A percentile compares a stretch with the other conserved stretches of the same genome.
Evolutionary conservation across 2,113 vertebrate genomes (phyloP).

Genomic region (Ptyas mucosa): DNA sequence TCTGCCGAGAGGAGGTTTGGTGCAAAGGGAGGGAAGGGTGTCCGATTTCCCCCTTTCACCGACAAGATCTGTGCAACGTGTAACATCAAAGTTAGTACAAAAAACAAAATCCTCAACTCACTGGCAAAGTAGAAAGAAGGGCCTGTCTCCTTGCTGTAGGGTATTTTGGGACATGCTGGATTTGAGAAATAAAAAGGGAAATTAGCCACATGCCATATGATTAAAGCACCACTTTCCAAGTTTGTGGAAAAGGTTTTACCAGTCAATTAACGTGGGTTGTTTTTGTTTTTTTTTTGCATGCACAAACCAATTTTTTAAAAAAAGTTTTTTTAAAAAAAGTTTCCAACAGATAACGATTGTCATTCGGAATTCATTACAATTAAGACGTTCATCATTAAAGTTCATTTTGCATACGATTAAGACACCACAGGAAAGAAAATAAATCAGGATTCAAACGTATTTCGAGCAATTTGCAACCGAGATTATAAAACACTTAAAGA

Average conservation of each 20-base stretch:
- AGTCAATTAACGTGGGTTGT: slow-evolving; percentile 43
- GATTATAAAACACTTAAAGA: slow-evolving; percentile 7
- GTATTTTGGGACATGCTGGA: slow-evolving; percentile 86
- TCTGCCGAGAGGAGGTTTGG: slow-evolving; percentile 53
- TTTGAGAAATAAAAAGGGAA: slow-evolving; percentile 83
- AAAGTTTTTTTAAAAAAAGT: background rate
- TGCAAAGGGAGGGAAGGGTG: slow-evolving; percentile 64
- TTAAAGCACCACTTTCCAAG: slow-evolving; percentile 58
- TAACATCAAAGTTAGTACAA: slow-evolving; percentile 75
- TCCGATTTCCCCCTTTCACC: slow-evolving; percentile 63
- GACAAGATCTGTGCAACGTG: slow-evolving; percentile 70
- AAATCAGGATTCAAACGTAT: slow-evolving; percentile 1
- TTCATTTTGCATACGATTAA: slow-evolving; percentile 38
- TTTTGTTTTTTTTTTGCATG: slow-evolving; percentile 55
- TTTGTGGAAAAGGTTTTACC: slow-evolving; percentile 69
- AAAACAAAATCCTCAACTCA: slow-evolving; percentile 76
- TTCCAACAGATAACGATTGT: slow-evolving; percentile 30
- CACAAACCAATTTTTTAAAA: slow-evolving; percentile 54
- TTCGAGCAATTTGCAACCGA: slow-evolving; percentile 49
- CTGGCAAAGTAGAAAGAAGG: slow-evolving; percentile 87
- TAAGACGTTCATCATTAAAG: slow-evolving; percentile 31
- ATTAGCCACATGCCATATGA: slow-evolving; percentile 75
- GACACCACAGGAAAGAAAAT: slow-evolving; percentile 26
- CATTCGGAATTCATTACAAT: slow-evolving; percentile 23
- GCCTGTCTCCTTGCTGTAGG: slow-evolving; percentile 85